Evolutionary conservation across 2,888 invertebrate genomes (phyloP), one percentile per base, ranked within the genome.

Genomic region (Hedychridium roseum): DNA sequence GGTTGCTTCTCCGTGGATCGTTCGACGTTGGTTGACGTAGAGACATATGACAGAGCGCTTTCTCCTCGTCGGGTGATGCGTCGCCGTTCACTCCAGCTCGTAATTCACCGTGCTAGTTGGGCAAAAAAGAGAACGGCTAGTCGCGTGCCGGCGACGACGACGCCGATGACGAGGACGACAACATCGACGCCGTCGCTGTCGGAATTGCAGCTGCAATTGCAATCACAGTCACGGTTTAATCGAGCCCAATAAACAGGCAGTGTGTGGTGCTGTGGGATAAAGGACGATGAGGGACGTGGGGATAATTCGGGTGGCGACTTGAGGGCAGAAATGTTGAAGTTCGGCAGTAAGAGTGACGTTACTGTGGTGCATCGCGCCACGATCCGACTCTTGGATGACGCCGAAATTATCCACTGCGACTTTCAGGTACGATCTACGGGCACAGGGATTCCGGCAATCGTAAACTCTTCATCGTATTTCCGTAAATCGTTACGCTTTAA

Each of bases 321-420:
- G 70, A 76, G 77, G 78, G 67, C 78, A 80, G 69, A 77, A 77
- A 80, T 80, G 79, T 73, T 79, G 76, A 80, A 79, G 78, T 81
- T 81, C 78, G 82, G 83, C 73, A 80, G 78, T 72, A 74, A 78
- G 66, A 79, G 76, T 78, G 80, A 81, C 78, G 80, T 80, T 68
- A 80, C 79, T 67, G 76, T 77, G 77, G 76, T 76, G 71, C 73
- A 78, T 68, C 77, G 78, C 70, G 79, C 79, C 76, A 93, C 93
- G 68, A 90, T 95, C 70, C 86, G 94, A 73, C 85, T 94, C 61
- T 83, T 94, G 73, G 94, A 94, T 81, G 94, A 94, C 82, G 88
- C 91, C 64, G 94, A 94, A 83, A 89, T 94, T 73, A 83, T 94
- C 75, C 92, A 94, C 84, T 93, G 92, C 80, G 94, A 94, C 85